Evolutionary conservation across 2,888 invertebrate genomes (phyloP).

Genomic region (Phyllotreta striolata): DNA sequence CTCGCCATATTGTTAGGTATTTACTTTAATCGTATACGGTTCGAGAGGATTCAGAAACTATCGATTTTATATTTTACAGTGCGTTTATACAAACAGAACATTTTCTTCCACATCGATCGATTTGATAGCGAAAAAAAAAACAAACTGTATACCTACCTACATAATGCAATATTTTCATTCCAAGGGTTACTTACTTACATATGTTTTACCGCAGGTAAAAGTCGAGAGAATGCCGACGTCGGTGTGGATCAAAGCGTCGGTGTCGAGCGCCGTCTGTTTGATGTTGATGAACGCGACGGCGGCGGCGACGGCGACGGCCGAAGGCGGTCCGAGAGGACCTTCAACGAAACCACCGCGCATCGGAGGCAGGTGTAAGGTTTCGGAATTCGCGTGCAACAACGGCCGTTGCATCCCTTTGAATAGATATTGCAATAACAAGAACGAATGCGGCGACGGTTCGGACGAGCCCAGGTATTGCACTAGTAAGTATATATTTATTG

Average conservation of each 20-base stretch:
- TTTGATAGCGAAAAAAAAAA: too few species aligned
- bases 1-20: too few species aligned
- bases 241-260: slow-evolving; percentile 32
- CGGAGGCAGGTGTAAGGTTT: slow-evolving; percentile 67
- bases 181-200: too few species aligned
- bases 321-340: slow-evolving; percentile 17
- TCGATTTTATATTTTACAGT: too few species aligned
- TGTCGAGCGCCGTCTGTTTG: slow-evolving; percentile 33
- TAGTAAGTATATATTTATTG: slow-evolving; percentile 68
- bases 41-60: too few species aligned
- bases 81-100: too few species aligned
- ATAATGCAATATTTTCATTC: too few species aligned
- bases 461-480: slow-evolving; percentile 84
- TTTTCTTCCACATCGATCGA: too few species aligned
- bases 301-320: slow-evolving; percentile 7
- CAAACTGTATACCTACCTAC: too few species aligned
- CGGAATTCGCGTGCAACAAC: slow-evolving; percentile 74
- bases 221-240: slow-evolving; percentile 33
- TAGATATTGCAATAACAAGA: slow-evolving; percentile 79
- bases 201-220: too few species aligned
- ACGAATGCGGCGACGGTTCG: slow-evolving; percentile 82
- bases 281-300: slow-evolving; percentile 19
- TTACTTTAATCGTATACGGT: too few species aligned
- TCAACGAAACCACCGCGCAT: slow-evolving; percentile 23
- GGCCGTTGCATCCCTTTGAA: slow-evolving; percentile 74